Evolutionary conservation across 2,888 invertebrate species (phyloP).

Genomic region (Chrysomela aeneicollis): DNA sequence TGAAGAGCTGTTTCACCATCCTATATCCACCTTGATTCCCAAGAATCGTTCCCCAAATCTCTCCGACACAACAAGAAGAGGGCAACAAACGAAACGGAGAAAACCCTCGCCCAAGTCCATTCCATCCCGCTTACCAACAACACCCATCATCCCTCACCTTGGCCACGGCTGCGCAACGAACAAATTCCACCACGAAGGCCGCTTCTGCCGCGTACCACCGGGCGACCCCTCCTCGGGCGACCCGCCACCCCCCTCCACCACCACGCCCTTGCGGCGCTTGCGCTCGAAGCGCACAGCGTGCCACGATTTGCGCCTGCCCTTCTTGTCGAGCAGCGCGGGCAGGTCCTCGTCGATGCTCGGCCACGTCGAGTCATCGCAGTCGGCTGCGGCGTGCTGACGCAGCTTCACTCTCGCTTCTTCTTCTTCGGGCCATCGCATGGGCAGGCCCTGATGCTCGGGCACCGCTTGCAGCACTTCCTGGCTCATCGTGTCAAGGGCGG

Average conservation of each 20-base stretch:
- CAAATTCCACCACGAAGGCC: constrained; percentile 90
- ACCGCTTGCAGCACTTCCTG: constrained; percentile 52
- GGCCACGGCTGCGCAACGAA: constrained; percentile 81
- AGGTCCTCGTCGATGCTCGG: constrained; percentile 53
- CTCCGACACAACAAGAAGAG: too few species aligned
- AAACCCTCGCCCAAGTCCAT: too few species aligned
- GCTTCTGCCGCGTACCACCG: constrained; percentile 70
- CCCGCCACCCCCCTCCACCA: constrained; percentile 45
- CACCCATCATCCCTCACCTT: constrained; percentile 64
- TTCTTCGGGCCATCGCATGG: constrained; percentile 53
- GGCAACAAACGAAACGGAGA: too few species aligned
- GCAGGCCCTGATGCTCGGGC: constrained; percentile 57
- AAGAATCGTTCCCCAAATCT: too few species aligned
- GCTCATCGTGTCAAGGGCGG: constrained; percentile 47
- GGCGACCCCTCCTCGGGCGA: constrained; percentile 57
- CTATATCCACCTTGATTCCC: too few species aligned
- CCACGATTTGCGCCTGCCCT: constrained; percentile 60
- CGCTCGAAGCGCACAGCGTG: constrained; percentile 61
- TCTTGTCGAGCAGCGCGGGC: constrained; percentile 55
- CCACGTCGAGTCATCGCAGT: constrained; percentile 50
- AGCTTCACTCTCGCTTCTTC: constrained; percentile 50
- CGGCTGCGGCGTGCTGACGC: constrained; percentile 51
- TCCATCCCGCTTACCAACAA: constrained; percentile 17
- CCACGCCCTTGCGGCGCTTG: constrained; percentile 59
- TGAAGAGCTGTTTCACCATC: too few species aligned